Conservation (phyloP, 1,140 invertebrate species). For the Arion vulgaris region DNA sequence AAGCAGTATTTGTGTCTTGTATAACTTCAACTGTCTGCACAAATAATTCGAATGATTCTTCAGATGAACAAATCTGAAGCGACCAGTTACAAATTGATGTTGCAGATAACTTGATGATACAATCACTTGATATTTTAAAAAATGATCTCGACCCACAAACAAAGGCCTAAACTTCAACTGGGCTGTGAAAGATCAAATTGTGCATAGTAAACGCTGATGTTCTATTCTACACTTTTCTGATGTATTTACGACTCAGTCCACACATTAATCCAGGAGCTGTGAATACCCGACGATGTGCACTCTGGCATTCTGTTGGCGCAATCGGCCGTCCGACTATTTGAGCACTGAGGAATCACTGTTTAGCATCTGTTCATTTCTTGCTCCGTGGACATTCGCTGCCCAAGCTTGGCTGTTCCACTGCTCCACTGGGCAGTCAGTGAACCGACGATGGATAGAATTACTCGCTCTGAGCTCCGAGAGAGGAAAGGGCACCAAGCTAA, state of each 20-base stretch:
- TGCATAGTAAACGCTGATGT: slow-evolving; percentile 9
- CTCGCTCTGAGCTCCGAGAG: slow-evolving; percentile 9
- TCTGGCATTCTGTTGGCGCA: slow-evolving; percentile 16
- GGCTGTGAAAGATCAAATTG: slow-evolving; percentile 10
- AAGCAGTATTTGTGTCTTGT: too few relatives aligned
- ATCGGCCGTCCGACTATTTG: slow-evolving; percentile 19
- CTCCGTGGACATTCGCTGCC: neutral
- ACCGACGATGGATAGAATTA: slow-evolving; percentile 22
- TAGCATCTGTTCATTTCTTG: neutral
- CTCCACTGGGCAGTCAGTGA: slow-evolving; percentile 20
- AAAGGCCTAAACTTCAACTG: neutral
- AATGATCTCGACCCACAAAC: neutral
- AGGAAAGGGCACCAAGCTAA: slow-evolving; percentile 25
- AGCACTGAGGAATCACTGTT: slow-evolving; percentile 7
- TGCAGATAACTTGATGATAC: neutral
- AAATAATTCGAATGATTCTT: too few relatives aligned
- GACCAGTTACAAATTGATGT: neutral
- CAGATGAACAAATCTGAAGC: too few relatives aligned
- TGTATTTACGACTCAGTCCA: neutral
- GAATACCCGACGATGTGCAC: slow-evolving; percentile 15
- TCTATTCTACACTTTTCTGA: neutral
- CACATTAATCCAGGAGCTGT: slow-evolving; percentile 11
- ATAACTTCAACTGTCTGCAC: too few relatives aligned
- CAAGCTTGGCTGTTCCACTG: slow-evolving; percentile 17
- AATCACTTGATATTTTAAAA: neutral